phyloP scores from a whole-genome alignment of 2,113 vertebrate genomes.

The Turnix velox region DNA sequence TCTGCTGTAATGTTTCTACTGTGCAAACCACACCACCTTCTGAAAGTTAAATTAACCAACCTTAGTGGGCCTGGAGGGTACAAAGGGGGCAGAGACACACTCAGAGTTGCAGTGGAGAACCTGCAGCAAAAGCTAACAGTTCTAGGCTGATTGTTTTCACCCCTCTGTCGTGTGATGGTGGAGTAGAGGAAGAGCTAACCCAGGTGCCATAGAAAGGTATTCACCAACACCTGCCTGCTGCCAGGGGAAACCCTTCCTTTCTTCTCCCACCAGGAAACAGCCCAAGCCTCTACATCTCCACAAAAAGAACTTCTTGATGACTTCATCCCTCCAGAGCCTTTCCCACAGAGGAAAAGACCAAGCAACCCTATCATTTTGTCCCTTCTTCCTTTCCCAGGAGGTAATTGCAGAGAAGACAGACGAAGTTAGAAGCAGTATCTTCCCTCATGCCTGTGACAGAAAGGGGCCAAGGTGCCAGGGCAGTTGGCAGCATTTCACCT shows the following conservation, averaged over 20 bases:
- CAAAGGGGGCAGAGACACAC: neutral
- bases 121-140: neutral
- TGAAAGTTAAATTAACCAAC: neutral
- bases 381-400: neutral
- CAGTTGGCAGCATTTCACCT: fast-evolving
- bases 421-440: neutral
- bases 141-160: neutral
- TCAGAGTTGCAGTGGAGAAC: neutral
- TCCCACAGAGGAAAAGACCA: neutral
- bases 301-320: neutral
- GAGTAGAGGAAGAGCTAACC: neutral
- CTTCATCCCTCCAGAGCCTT: slow-evolving; percentile 6
- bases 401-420: neutral
- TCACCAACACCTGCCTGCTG: neutral
- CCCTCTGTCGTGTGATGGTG: neutral
- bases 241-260: neutral
- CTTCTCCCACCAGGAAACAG: neutral
- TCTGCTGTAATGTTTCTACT: neutral
- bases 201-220: neutral
- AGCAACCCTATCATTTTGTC: slow-evolving; percentile 7
- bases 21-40: neutral
- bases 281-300: neutral
- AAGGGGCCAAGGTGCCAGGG: neutral
- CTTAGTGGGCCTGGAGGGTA: neutral
- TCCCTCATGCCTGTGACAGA: neutral